Conservation (phyloP, 2,113 vertebrate species). For the Hystrix cristata region DNA sequence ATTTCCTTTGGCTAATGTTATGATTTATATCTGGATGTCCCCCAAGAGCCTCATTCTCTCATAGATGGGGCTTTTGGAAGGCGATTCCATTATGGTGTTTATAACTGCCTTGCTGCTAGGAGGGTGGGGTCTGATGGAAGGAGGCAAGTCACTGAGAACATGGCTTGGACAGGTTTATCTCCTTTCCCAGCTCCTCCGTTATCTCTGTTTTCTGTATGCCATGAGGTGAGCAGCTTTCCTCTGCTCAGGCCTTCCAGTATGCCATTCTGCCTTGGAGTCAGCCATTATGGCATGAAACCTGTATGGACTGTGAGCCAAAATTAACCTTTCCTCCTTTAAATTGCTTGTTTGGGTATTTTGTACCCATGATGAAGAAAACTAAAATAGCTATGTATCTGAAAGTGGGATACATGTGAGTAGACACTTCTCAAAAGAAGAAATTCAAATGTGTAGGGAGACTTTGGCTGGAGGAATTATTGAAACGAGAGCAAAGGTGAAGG, state of each 20-base stretch:
- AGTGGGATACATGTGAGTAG: not conserved
- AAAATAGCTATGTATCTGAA: not conserved
- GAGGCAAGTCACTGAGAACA: not conserved
- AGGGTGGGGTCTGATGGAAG: not conserved
- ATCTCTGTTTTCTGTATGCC: not conserved
- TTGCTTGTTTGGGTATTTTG: not conserved
- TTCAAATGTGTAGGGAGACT: not conserved
- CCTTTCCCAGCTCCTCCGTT: not conserved
- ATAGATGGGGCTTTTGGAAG: not conserved
- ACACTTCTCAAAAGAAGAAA: not conserved
- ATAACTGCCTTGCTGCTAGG: not conserved
- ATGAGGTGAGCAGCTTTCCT: not conserved
- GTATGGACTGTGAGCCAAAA: not conserved
- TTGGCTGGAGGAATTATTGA: not conserved
- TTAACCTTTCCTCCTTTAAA: not conserved
- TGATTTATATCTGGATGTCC: not conserved
- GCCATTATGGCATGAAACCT: not conserved
- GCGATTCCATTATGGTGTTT: not conserved
- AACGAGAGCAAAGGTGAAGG: not conserved
- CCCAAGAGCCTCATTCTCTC: not conserved
- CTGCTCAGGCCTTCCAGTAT: not conserved
- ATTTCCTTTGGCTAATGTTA: not conserved
- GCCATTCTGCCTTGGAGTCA: not conserved
- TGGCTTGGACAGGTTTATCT: not conserved
- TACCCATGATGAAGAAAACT: not conserved